Conservation (phyloP, 1,140 invertebrate genomes). For the Drosophila miranda region DNA sequence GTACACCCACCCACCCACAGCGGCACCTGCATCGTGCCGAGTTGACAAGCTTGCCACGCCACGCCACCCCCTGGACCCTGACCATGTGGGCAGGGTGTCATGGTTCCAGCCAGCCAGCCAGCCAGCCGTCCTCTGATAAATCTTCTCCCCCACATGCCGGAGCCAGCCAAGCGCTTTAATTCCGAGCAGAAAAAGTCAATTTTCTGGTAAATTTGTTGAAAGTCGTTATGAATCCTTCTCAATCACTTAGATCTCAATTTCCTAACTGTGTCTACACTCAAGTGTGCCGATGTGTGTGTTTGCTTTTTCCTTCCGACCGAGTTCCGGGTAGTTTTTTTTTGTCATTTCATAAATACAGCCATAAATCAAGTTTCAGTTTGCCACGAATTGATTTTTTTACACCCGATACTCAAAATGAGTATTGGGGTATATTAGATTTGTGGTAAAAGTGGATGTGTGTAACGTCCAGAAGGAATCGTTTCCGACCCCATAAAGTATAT, state of each 20-base stretch:
- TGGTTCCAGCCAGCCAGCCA: conserved; percentile 29
- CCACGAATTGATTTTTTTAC: conserved; percentile 80
- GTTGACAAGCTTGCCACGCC: conserved; percentile 66
- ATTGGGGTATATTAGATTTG: too few relatives aligned
- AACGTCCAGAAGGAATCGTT: too few relatives aligned
- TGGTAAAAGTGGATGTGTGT: too few relatives aligned
- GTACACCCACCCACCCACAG: conserved; percentile 7
- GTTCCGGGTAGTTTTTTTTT: conserved; percentile 35
- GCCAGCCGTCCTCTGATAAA: conserved; percentile 21
- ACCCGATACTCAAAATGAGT: too few relatives aligned
- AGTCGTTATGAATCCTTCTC: conserved; percentile 75
- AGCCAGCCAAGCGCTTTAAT: conserved; percentile 64
- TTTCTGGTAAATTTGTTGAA: conserved; percentile 80
- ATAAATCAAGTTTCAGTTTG: conserved; percentile 80
- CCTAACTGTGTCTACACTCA: conserved; percentile 46
- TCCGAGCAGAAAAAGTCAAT: conserved; percentile 78
- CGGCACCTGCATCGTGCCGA: conserved; percentile 4
- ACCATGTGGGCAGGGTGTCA: conserved; percentile 4
- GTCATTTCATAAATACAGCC: conserved; percentile 78
- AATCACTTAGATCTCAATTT: conserved; percentile 81
- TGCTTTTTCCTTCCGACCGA: conserved; percentile 22
- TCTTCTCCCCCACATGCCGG: not conserved
- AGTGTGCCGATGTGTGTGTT: conserved; percentile 10
- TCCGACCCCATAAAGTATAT: too few relatives aligned
- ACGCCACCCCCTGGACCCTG: conserved; percentile 10